Evolutionary conservation across 2,113 vertebrate genomes (phyloP).

Genomic region (Hippocampus barbouri): DNA sequence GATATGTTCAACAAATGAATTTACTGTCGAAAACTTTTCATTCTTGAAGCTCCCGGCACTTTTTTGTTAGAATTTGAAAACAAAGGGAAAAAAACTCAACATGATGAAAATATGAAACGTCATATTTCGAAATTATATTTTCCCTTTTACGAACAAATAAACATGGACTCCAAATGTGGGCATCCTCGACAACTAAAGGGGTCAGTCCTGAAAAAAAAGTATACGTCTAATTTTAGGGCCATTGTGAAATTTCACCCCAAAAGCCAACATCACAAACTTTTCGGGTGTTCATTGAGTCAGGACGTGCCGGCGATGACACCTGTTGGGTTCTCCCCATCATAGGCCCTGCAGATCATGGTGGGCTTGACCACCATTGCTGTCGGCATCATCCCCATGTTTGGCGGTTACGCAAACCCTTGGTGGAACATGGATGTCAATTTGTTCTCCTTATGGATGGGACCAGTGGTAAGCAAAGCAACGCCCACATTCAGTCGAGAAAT

Average conservation of each 20-base stretch:
- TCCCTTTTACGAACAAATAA: too few relatives aligned
- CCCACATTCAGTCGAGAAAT: background rate
- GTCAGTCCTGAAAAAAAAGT: too few relatives aligned
- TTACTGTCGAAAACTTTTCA: too few relatives aligned
- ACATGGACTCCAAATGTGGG: too few relatives aligned
- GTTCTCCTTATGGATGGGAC: constrained; percentile 5
- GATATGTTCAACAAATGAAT: too few relatives aligned
- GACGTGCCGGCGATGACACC: background rate
- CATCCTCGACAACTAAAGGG: too few relatives aligned
- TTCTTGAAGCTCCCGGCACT: too few relatives aligned
- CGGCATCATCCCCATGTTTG: constrained; percentile 16
- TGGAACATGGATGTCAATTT: background rate
- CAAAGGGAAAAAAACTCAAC: too few relatives aligned
- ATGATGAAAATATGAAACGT: too few relatives aligned
- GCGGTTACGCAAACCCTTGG: background rate
- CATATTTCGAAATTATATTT: too few relatives aligned
- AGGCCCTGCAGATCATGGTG: constrained; percentile 64
- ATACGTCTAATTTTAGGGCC: background rate
- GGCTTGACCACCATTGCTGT: constrained; percentile 59
- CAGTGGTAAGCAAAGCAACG: background rate
- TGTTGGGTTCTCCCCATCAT: background rate
- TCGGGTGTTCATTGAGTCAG: background rate
- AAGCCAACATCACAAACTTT: background rate
- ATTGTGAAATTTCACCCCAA: background rate
- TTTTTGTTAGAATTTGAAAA: too few relatives aligned